Base-by-base conservation (phyloP, 2,113 vertebrate species). In the Syngnathoides biaculeatus region DNA sequence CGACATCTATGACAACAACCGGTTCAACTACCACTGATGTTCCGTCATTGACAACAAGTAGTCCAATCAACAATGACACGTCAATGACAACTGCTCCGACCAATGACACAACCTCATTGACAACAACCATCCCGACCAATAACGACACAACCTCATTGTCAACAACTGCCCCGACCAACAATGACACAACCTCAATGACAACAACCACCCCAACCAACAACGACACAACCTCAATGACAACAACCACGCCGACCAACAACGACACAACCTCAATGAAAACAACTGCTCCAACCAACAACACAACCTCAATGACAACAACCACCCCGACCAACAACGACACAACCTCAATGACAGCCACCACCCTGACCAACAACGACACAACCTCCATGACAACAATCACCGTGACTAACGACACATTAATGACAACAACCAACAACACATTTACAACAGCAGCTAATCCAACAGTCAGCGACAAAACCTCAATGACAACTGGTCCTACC, bases 211-310 rank as follows among this genome's bases (percentile, higher is more conserved):
- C 40, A 8, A 50, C 63, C 13, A 11, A 7, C 50, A 14, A 47
- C 43, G 19, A 26, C 26, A 40, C 56, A 17, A n/a, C 30, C 22
- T 9, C 14, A n/a, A 20, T 0, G 8, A 11, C 53, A 48, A 8
- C 5, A 1, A 53, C 26, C 20, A 1, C 2, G 8, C 13, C 22
- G 12, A 12, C 63, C n/a, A 17, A 8, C 48, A 40, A 20, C 1
- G 0, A 12, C 15, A 27, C 61, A 38, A 66, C 65, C 13, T 20
- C 57, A 17, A 24, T 27, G 30, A n/a, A 11, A 1, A 15, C 27
- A 0, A 42, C 30, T 0, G n/a, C 35, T 58, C 39, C 10, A 0
- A 60, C 38, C 0, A 43, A 0, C 42, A 68, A 0, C 39, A n/a
- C 47, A 22, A 38, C 67, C 15, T 43, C 17, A 26, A 22, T 38